A percentile compares a stretch with the other conserved stretches of the same genome.
phyloP scores from a whole-genome alignment of 2,797 vertebrate genomes.

The Pyrocephalus nanus region DNA sequence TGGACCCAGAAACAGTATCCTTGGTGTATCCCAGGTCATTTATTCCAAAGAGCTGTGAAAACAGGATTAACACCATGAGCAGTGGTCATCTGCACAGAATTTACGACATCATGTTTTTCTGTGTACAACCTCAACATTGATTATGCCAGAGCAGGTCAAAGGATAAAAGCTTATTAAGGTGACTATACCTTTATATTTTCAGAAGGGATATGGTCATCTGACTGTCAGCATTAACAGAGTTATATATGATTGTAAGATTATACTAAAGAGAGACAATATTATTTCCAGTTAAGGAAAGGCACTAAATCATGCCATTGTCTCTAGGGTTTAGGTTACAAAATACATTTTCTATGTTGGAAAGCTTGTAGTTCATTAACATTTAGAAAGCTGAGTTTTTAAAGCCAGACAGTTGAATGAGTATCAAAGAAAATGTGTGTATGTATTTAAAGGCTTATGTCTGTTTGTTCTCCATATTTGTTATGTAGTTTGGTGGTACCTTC shows the following conservation, averaged over 20 bases:
- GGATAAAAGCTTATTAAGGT: not conserved
- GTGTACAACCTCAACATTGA: not conserved
- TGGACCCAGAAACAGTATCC: not conserved
- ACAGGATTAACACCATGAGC: not conserved
- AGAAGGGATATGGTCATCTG: not conserved
- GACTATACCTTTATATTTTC: not conserved
- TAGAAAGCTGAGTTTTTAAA: not conserved
- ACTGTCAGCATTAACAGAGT: not conserved
- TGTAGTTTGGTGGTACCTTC: not conserved
- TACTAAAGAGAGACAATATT: not conserved
- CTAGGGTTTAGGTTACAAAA: not conserved
- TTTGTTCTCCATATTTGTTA: accelerated
- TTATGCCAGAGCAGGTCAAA: not conserved
- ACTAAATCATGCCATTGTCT: not conserved
- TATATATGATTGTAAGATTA: not conserved
- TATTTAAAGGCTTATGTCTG: not conserved
- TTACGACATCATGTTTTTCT: not conserved
- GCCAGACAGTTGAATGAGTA: not conserved
- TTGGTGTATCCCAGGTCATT: not conserved
- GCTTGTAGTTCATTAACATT: not conserved
- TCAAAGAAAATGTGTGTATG: not conserved
- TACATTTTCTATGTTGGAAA: not conserved
- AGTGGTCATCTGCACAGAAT: not conserved
- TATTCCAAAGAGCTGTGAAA: not conserved
- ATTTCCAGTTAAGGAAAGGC: not conserved